Evolutionary conservation across 2,113 vertebrate genomes (phyloP).

Genomic region (Ceratotherium simum): DNA sequence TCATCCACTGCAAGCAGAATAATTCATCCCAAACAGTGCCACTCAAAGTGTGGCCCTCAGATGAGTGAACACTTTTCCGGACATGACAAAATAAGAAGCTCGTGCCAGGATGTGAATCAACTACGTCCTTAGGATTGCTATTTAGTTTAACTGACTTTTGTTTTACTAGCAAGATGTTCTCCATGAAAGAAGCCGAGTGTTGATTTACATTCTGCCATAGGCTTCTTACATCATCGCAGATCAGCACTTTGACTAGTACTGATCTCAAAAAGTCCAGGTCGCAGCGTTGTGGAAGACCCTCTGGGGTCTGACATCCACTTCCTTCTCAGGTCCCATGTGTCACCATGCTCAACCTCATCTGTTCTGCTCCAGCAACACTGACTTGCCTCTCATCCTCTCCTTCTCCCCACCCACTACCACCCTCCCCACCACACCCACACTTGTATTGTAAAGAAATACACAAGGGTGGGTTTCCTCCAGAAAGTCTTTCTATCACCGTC

Average conservation of each 20-base stretch:
- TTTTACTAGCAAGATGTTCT: not conserved
- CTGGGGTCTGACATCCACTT: not conserved
- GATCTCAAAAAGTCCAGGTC: not conserved
- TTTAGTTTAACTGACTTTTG: not conserved
- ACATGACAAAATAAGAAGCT: not conserved
- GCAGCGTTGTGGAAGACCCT: fast-evolving
- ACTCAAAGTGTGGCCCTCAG: not conserved
- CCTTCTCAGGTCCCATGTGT: not conserved
- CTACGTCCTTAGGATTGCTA: not conserved
- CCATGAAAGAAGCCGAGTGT: not conserved
- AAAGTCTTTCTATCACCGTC: not conserved
- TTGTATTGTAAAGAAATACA: not conserved
- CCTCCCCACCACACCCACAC: not conserved
- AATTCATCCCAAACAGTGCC: not conserved
- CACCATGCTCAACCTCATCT: not conserved
- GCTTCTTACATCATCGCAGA: not conserved
- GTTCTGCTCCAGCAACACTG: not conserved
- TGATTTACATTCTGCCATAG: not conserved
- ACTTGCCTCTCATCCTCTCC: not conserved
- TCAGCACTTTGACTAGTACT: not conserved
- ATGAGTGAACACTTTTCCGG: not conserved
- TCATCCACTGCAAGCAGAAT: not conserved
- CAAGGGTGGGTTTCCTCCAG: not conserved
- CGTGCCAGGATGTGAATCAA: not conserved
- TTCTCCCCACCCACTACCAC: not conserved